phyloP scores from a whole-genome alignment of 2,797 vertebrate genomes.

The Gambusia yucatana region DNA sequence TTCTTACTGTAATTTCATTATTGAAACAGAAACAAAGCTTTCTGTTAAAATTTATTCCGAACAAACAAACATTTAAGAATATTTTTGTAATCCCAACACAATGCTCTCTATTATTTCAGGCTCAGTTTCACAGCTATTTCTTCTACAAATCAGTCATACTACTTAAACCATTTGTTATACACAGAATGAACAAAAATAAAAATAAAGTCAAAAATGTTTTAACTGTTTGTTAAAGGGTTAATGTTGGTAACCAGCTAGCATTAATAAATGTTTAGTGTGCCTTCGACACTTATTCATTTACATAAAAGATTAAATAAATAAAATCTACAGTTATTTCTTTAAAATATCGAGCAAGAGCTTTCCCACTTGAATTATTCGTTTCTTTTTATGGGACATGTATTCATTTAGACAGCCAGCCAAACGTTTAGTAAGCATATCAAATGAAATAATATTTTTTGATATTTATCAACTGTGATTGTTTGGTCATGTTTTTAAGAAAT shows the following conservation, averaged over 20 bases:
- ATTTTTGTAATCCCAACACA: background rate
- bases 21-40: background rate
- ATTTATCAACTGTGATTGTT: background rate
- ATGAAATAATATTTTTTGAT: background rate
- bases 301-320: background rate
- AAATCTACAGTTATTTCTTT: background rate
- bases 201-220: background rate
- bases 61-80: background rate
- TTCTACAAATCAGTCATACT: background rate
- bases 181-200: background rate
- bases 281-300: background rate
- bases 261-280: background rate
- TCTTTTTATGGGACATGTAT: background rate
- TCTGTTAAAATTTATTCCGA: background rate
- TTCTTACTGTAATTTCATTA: background rate
- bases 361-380: background rate
- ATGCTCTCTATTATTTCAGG: background rate
- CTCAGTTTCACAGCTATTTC: slow-evolving; percentile 3
- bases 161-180: background rate
- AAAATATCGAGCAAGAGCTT: background rate
- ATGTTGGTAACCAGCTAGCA: background rate
- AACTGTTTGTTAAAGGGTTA: background rate
- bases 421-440: background rate
- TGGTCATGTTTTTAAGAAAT: background rate
- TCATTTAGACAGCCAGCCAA: background rate